Conservation (phyloP, 2,888 invertebrate species). For the Ommatoiulus sabulosus region DNA sequence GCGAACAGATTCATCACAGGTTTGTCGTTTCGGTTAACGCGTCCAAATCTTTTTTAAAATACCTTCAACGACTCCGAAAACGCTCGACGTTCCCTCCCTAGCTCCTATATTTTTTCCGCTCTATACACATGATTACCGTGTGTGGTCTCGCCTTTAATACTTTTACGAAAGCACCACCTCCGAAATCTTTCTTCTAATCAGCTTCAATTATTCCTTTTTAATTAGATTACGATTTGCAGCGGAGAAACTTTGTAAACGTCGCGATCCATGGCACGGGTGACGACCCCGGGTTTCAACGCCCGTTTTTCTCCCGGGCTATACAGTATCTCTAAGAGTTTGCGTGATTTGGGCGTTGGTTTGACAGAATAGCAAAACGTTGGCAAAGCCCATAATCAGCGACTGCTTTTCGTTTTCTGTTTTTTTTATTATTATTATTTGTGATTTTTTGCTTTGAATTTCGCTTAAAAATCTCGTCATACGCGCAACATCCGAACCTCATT, state of each 20-base stretch:
- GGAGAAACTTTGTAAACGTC: not conserved
- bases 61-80: not conserved
- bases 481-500: not conserved
- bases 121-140: not conserved
- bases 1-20: not conserved
- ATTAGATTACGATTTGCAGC: not conserved
- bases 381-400: not conserved
- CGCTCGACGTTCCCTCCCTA: not conserved
- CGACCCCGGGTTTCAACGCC: not conserved
- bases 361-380: not conserved
- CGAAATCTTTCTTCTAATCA: not conserved
- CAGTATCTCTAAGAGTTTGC: not conserved
- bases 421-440: too few relatives aligned
- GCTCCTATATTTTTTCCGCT: not conserved
- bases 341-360: not conserved
- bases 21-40: not conserved
- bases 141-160: not conserved
- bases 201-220: not conserved
- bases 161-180: not conserved
- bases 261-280: not conserved
- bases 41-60: conserved; percentile 7
- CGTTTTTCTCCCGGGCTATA: not conserved
- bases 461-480: not conserved
- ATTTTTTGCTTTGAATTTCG: not conserved
- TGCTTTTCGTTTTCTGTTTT: not conserved